Evolutionary conservation across 2,797 vertebrate species (phyloP).

Genomic region (Synanceia verrucosa): DNA sequence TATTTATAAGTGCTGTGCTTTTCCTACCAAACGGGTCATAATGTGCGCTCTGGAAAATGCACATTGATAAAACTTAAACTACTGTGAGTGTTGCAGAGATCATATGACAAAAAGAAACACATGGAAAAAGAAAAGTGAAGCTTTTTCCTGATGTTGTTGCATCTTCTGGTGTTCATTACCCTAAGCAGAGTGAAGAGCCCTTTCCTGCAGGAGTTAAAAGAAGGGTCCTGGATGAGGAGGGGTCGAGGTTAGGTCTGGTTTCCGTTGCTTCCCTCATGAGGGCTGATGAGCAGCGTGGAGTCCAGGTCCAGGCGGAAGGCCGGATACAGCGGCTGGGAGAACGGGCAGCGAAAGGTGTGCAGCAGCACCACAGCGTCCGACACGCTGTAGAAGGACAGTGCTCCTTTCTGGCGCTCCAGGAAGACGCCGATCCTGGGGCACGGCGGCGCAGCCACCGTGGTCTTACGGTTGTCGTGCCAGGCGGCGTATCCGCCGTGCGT

Average conservation of each 20-base stretch:
- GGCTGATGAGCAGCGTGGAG: slow-evolving; percentile 76
- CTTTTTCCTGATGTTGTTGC: slow-evolving; percentile 1
- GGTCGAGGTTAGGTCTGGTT: slow-evolving; percentile 6
- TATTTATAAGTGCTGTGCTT: neutral
- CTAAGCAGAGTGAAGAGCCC: slow-evolving; percentile 8
- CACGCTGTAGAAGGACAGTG: slow-evolving; percentile 79
- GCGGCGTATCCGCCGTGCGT: slow-evolving; percentile 77
- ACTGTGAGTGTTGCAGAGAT: too few species aligned
- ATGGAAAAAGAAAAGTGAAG: neutral
- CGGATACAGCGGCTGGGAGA: slow-evolving; percentile 81
- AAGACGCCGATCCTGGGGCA: slow-evolving; percentile 78
- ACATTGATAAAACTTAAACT: neutral
- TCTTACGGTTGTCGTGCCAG: slow-evolving; percentile 81
- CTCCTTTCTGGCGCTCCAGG: slow-evolving; percentile 77
- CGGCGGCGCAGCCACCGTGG: slow-evolving; percentile 73
- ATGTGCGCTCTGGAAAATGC: neutral
- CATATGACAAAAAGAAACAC: neutral
- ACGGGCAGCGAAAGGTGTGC: slow-evolving; percentile 76
- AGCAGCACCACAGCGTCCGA: slow-evolving; percentile 74
- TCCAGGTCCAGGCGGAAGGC: slow-evolving; percentile 82
- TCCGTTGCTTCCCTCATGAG: slow-evolving; percentile 34
- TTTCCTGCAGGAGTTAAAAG: slow-evolving; percentile 4
- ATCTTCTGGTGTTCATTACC: neutral
- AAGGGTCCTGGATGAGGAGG: neutral
- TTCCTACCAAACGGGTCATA: neutral